Evolutionary conservation across 2,113 vertebrate genomes (phyloP).

Genomic region (Felis chaus): DNA sequence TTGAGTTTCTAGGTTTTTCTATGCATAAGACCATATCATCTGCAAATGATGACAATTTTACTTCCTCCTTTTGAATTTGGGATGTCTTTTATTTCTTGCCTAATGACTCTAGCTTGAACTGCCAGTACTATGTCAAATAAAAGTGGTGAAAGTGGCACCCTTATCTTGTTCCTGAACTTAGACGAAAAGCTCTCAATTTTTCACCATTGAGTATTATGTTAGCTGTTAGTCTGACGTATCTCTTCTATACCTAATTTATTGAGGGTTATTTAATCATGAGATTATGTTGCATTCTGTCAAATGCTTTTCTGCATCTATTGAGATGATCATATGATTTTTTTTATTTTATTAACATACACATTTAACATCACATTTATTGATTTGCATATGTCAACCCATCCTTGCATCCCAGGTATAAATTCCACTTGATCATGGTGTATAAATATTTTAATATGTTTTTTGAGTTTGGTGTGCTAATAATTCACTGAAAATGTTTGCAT

Average conservation of each 20-base stretch:
- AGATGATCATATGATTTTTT: not conserved
- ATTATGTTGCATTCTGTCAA: not conserved
- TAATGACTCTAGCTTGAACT: not conserved
- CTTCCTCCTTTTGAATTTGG: not conserved
- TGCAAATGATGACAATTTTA: not conserved
- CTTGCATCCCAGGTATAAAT: not conserved
- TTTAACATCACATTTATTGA: not conserved
- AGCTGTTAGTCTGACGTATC: not conserved
- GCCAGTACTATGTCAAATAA: not conserved
- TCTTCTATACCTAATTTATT: not conserved
- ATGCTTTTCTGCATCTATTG: not conserved
- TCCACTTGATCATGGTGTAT: not conserved
- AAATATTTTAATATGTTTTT: not conserved
- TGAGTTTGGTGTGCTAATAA: not conserved
- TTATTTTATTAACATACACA: not conserved
- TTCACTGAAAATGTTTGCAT: not conserved
- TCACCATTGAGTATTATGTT: not conserved
- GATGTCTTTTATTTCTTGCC: not conserved
- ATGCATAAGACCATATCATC: not conserved
- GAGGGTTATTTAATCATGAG: not conserved
- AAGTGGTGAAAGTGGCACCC: not conserved
- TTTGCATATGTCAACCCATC: not conserved
- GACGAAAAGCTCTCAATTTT: not conserved
- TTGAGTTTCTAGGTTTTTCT: not conserved
- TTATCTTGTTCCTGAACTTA: not conserved